These are phyloP conservation scores for Arvicanthis niloticus DNA, from an alignment of 2,113 vertebrate genomes.

Conservation along the genomic window DNA sequence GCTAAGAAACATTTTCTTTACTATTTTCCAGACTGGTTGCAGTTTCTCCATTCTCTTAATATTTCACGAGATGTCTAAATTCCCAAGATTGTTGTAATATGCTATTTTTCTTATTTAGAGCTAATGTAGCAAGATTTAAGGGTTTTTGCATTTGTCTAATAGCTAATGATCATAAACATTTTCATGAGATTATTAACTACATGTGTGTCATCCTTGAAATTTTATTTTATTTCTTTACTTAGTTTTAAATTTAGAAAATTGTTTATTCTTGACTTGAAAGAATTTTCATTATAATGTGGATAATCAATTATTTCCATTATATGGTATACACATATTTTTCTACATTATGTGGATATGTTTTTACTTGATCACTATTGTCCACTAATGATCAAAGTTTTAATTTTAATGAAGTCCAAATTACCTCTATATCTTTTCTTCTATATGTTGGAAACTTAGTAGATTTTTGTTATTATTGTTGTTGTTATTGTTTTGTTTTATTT, in stretches of 20 bases:
- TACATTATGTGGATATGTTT: background rate
- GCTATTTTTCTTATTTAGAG: background rate
- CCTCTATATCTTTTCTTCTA: background rate
- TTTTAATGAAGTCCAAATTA: background rate
- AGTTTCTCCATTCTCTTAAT: background rate
- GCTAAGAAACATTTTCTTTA: background rate
- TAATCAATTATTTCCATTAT: background rate
- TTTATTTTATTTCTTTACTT: background rate
- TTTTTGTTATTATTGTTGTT: too few relatives aligned
- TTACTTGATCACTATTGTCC: background rate
- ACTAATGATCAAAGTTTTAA: background rate
- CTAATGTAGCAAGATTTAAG: background rate
- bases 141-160: background rate
- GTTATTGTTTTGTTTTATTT: background rate
- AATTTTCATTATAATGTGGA: background rate
- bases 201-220: background rate
- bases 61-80: background rate
- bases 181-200: background rate
- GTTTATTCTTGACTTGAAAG: background rate
- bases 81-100: background rate
- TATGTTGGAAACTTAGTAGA: background rate
- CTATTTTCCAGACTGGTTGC: background rate
- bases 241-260: background rate
- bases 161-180: background rate
- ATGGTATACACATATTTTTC: background rate